Conservation (phyloP, 2,797 vertebrate species). For the Syngnathus acus region DNA sequence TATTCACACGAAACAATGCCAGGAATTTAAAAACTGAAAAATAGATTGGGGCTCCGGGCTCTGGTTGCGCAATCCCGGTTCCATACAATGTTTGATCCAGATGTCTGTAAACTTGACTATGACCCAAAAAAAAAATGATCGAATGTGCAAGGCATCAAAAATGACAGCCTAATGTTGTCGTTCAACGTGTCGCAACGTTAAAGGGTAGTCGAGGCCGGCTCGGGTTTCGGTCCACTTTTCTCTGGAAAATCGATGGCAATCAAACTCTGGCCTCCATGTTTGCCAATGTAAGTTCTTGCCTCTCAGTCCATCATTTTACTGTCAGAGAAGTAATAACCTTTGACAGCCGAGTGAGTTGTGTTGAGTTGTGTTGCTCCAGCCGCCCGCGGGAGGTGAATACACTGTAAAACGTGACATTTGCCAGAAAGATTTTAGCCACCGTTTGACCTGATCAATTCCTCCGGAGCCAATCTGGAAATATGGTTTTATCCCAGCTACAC, state of each 20-base stretch:
- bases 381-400: neutral
- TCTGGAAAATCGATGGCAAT: neutral
- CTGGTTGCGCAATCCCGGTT: neutral
- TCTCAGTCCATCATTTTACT: neutral
- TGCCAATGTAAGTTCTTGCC: neutral
- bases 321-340: constrained; percentile 4
- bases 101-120: neutral
- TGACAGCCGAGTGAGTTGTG: neutral
- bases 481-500: neutral
- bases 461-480: neutral
- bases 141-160: neutral
- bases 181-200: neutral
- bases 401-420: neutral
- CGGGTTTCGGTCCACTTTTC: neutral
- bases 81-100: neutral
- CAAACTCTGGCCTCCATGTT: neutral
- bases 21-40: too few species aligned
- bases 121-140: neutral
- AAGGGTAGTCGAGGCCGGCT: neutral
- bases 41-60: too few species aligned
- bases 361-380: neutral
- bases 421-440: neutral
- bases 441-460: neutral
- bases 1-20: too few species aligned
- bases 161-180: neutral